Evolutionary conservation across 1,140 invertebrate genomes (phyloP).

Genomic region (Pararge aegeria): DNA sequence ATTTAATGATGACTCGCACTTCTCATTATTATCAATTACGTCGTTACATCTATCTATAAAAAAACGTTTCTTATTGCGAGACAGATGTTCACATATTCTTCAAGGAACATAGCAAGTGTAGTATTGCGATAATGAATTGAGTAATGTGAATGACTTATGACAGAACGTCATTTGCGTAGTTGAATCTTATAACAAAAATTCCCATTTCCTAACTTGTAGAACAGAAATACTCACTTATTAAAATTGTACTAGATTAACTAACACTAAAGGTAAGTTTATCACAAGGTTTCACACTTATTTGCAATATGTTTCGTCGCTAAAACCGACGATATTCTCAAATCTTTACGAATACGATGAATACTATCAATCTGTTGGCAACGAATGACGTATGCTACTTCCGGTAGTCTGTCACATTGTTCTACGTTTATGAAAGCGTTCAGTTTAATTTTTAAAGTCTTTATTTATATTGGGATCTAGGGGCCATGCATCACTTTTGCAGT

Average conservation of each 20-base stretch:
- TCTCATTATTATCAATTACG: constrained; percentile 14
- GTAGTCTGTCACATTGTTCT: constrained; percentile 37
- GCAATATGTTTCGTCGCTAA: constrained; percentile 65
- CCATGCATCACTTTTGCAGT: too few relatives aligned
- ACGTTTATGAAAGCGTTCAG: constrained; percentile 10
- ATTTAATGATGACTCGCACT: constrained; percentile 64
- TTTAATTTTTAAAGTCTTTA: neutral
- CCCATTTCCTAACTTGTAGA: constrained; percentile 27
- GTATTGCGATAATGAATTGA: constrained; percentile 61
- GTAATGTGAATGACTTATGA: constrained; percentile 73
- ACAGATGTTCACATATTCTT: constrained; percentile 34
- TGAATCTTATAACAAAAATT: constrained; percentile 48
- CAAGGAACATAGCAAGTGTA: constrained; percentile 43
- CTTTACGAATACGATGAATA: constrained; percentile 46
- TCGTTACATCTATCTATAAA: neutral
- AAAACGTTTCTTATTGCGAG: constrained; percentile 1
- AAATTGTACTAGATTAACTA: constrained; percentile 74
- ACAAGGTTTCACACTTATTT: constrained; percentile 65
- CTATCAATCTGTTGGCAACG: constrained; percentile 75
- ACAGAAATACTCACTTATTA: constrained; percentile 69
- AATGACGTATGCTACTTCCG: constrained; percentile 74
- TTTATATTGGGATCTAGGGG: too few relatives aligned
- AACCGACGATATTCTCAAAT: constrained; percentile 58
- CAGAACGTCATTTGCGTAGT: constrained; percentile 69
- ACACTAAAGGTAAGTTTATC: constrained; percentile 69